A percentile compares a stretch with the other conserved stretches of the same genome.
Conservation (phyloP, 2,797 vertebrate genomes). For the Spinibarbus caldwelli region DNA sequence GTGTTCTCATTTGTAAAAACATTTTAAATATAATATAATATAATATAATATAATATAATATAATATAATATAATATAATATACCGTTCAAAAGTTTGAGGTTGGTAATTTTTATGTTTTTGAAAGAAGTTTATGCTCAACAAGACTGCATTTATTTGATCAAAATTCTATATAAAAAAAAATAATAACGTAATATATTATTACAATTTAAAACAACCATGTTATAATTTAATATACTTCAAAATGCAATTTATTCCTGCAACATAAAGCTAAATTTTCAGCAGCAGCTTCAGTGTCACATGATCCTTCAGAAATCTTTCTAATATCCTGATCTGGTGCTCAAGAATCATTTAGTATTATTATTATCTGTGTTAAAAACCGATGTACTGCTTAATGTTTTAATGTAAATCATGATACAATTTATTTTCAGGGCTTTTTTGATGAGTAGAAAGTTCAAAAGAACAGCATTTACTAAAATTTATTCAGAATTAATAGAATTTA, state of each 20-base stretch:
- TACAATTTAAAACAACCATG: neutral
- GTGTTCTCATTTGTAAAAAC: neutral
- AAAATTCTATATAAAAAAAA: neutral
- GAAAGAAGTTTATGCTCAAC: neutral
- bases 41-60: neutral
- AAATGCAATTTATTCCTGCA: neutral
- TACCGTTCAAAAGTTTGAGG: neutral
- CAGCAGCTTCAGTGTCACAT: neutral
- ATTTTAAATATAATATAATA: neutral
- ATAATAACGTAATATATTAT: neutral
- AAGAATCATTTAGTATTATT: neutral
- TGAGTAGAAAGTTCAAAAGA: neutral
- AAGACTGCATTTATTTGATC: neutral
- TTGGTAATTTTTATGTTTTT: neutral
- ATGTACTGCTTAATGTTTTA: neutral
- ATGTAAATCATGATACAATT: neutral
- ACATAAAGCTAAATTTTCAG: neutral
- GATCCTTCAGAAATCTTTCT: neutral
- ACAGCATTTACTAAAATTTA: neutral
- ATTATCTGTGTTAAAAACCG: neutral
- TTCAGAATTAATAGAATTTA: neutral
- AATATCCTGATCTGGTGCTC: neutral
- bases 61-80: neutral
- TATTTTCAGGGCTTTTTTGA: neutral
- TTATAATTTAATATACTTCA: neutral